A percentile compares a stretch with the other conserved stretches of the same genome.
phyloP scores from a whole-genome alignment of 2,888 invertebrate species.

The Drosophila gaucha region DNA sequence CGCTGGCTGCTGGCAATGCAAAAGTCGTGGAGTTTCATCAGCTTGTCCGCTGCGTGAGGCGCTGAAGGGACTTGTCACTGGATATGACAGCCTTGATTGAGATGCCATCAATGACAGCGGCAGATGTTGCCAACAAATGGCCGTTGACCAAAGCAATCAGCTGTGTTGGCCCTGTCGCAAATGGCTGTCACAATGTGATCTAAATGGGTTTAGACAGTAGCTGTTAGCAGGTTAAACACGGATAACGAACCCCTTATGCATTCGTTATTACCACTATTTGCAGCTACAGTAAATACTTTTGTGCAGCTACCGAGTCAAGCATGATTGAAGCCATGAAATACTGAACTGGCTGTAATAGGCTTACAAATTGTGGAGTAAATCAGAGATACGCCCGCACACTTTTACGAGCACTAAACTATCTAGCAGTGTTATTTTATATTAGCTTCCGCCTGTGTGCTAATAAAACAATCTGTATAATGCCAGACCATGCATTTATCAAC shows the following conservation, averaged over 20 bases:
- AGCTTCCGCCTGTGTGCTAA: slow-evolving; percentile 21
- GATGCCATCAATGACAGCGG: slow-evolving; percentile 66
- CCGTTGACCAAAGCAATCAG: slow-evolving; percentile 21
- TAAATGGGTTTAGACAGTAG: slow-evolving; percentile 35
- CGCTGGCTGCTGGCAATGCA: neutral
- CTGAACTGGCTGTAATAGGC: slow-evolving; percentile 12
- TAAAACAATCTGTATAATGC: slow-evolving; percentile 55
- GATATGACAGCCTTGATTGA: slow-evolving; percentile 73
- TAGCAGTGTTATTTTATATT: neutral
- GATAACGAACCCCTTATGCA: slow-evolving; percentile 2
- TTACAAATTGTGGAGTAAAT: slow-evolving; percentile 43
- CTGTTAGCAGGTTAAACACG: slow-evolving; percentile 27
- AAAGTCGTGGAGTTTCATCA: neutral
- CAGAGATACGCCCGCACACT: slow-evolving; percentile 7
- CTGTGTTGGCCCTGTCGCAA: slow-evolving; percentile 22
- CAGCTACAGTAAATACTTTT: neutral
- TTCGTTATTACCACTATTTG: neutral
- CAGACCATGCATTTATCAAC: slow-evolving; percentile 53
- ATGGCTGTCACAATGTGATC: slow-evolving; percentile 30
- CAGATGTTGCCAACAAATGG: slow-evolving; percentile 50
- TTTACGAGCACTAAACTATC: slow-evolving; percentile 26
- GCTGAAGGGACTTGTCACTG: slow-evolving; percentile 51
- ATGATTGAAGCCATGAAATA: slow-evolving; percentile 8
- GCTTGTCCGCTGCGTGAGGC: slow-evolving; percentile 26
- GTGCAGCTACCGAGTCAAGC: slow-evolving; percentile 1